These are phyloP conservation scores for Henricia sp. DNA, from an alignment of 53 echinoderm and acorn worm genomes.

Conservation along the genomic window DNA sequence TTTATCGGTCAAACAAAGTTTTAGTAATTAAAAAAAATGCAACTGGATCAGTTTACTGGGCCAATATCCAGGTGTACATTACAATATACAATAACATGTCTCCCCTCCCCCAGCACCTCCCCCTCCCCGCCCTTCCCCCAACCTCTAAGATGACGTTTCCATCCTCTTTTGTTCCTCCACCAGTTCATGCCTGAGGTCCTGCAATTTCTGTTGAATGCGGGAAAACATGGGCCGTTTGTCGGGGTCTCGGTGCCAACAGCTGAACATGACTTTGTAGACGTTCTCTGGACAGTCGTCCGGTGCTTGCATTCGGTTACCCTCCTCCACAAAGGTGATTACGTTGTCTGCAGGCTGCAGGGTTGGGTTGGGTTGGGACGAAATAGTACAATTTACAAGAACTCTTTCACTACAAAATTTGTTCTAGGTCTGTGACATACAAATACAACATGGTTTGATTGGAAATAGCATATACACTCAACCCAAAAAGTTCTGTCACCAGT, in stretches of 20 bases:
- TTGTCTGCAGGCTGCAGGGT: conserved; percentile 84
- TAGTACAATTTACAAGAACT: too few species aligned
- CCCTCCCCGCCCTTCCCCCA: background rate
- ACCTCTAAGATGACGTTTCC: conserved; percentile 6
- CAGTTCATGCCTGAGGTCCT: conserved; percentile 7
- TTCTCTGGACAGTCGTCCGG: conserved; percentile 88
- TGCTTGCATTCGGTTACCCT: conserved; percentile 87
- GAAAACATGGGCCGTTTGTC: conserved; percentile 71
- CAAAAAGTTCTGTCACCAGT: too few species aligned
- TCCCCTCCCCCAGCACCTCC: background rate
- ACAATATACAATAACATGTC: background rate
- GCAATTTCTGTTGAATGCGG: conserved; percentile 32
- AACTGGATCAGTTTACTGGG: too few species aligned
- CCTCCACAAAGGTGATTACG: conserved; percentile 78
- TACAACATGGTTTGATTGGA: too few species aligned
- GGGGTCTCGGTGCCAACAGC: conserved; percentile 76
- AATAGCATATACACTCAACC: too few species aligned
- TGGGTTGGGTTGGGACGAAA: too few species aligned
- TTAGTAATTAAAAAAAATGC: too few species aligned
- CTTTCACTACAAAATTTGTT: too few species aligned
- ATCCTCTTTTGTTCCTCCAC: background rate
- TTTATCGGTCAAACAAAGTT: too few species aligned
- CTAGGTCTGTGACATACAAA: too few species aligned
- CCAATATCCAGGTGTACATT: too few species aligned
- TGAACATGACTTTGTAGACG: conserved; percentile 73